Evolutionary conservation across 1,140 invertebrate genomes (phyloP).

Genomic region (Drosophila erecta): DNA sequence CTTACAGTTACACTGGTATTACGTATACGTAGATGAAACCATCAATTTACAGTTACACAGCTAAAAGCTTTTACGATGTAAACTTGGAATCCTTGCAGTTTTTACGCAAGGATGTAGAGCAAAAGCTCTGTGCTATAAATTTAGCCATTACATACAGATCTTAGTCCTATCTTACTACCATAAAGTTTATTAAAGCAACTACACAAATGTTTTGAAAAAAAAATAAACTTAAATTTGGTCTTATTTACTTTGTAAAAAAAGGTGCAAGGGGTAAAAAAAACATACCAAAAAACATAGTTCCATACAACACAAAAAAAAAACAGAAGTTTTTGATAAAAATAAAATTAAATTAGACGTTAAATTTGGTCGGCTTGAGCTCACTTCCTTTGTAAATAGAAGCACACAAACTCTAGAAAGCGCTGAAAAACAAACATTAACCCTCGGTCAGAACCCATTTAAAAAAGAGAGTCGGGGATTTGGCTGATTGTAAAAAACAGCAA

Average conservation of each 20-base stretch:
- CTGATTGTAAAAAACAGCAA: constrained; percentile 39
- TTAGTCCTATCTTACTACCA: too few species aligned
- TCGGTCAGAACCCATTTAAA: constrained; percentile 38
- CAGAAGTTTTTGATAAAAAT: too few species aligned
- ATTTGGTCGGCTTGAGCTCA: neutral
- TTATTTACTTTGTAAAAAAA: too few species aligned
- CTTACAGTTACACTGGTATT: neutral
- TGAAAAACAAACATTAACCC: constrained; percentile 25
- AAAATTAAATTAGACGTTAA: neutral
- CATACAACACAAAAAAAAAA: too few species aligned
- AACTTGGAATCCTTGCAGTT: neutral
- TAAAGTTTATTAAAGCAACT: too few species aligned
- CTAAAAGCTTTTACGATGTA: constrained; percentile 11
- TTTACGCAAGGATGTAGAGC: neutral
- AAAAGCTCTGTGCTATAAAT: constrained; percentile 34
- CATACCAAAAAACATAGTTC: too few species aligned
- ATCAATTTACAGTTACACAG: constrained; percentile 1
- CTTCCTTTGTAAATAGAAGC: constrained; percentile 17
- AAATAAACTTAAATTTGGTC: too few species aligned
- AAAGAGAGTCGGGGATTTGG: constrained; percentile 2
- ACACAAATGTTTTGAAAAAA: too few species aligned
- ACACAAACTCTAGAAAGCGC: neutral
- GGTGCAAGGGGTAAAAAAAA: too few species aligned
- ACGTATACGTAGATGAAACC: constrained; percentile 5
- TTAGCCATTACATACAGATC: neutral